Evolutionary conservation across 2,113 vertebrate species (phyloP).

Genomic region (Pungitius pungitius): DNA sequence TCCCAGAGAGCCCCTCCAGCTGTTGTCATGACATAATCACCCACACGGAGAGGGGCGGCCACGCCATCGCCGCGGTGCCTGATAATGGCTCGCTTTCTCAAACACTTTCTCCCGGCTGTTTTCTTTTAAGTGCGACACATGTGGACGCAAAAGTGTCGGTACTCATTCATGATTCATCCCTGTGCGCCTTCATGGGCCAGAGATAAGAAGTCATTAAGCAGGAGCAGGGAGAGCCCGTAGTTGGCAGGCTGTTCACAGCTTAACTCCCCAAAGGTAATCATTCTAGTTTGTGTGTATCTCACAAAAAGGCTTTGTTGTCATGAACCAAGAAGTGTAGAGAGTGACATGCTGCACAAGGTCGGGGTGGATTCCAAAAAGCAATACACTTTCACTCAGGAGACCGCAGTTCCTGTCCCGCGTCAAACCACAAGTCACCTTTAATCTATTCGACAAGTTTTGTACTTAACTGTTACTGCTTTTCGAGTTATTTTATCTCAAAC

Average conservation of each 20-base stretch:
- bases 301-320: neutral
- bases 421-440: neutral
- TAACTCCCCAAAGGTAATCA: neutral
- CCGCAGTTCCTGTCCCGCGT: neutral
- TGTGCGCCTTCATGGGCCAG: neutral
- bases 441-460: neutral
- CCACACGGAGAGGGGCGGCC: constrained; percentile 20
- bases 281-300: neutral
- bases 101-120: constrained; percentile 42
- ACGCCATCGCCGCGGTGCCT: constrained; percentile 8
- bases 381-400: neutral
- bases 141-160: constrained; percentile 39
- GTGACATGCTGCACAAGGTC: neutral
- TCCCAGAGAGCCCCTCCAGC: constrained; percentile 55
- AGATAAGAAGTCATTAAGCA: constrained; percentile 5
- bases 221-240: neutral
- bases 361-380: neutral
- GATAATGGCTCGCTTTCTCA: constrained; percentile 33
- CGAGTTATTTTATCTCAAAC: neutral
- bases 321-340: neutral
- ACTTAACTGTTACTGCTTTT: neutral
- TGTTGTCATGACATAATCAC: constrained; percentile 58
- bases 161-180: constrained; percentile 31
- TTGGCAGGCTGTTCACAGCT: constrained; percentile 1
- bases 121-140: constrained; percentile 34